A percentile compares a stretch with the other conserved stretches of the same genome.
Evolutionary conservation across 1,140 invertebrate species (phyloP).

Genomic region (Latrodectus geometricus): DNA sequence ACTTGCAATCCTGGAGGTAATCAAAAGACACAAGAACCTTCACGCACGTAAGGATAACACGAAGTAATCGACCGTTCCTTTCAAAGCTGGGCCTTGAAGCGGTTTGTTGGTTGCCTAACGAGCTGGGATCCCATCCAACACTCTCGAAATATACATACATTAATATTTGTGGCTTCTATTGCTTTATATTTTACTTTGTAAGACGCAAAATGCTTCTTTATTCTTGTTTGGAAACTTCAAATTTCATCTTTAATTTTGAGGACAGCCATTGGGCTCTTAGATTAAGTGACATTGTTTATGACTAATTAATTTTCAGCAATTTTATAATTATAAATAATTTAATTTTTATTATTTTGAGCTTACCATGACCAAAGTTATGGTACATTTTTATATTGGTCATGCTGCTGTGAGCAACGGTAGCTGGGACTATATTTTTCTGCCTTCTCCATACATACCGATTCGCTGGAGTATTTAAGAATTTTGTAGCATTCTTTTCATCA

Average conservation of each 20-base stretch:
- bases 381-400: no score
- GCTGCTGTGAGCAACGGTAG: no score
- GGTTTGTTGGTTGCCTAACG: background rate
- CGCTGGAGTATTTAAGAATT: no score
- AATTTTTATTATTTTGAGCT: no score
- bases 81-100: background rate
- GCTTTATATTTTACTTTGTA: background rate
- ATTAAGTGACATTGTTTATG: background rate
- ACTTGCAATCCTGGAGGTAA: background rate
- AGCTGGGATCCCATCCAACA: background rate
- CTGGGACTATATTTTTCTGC: no score
- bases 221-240: no score
- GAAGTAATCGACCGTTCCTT: background rate
- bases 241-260: background rate
- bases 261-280: background rate
- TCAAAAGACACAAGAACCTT: background rate
- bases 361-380: no score
- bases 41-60: background rate
- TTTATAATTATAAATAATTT: no score
- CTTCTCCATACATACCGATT: no score
- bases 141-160: background rate
- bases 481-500: no score
- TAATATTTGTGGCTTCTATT: background rate
- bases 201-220: background rate
- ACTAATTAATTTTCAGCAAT: background rate